Evolutionary conservation across 2,113 vertebrate genomes (phyloP), one percentile per base, ranked within the genome.

Genomic region (Heterotilapia buettikoferi): DNA sequence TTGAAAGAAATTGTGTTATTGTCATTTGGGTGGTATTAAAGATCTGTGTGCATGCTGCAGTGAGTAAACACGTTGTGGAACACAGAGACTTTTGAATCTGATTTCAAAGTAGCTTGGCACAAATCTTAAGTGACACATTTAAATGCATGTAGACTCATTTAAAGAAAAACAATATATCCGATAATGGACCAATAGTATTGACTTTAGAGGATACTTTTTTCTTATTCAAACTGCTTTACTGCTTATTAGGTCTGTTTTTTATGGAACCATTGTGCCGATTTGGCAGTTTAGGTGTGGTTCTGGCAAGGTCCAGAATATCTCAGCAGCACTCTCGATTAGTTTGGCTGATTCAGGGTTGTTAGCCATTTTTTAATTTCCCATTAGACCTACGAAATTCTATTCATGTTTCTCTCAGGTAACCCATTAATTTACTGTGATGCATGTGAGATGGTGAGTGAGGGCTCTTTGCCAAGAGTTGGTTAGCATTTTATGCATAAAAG

Each of bases 331-430:
- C 90, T 89, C 89, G 68, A 93, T 96, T 94, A 92, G 90, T 93
- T 93, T 93, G 92, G 91, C 90, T 92, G 94, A 96, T 94, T 94
- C 94, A 91, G 92, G 89, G 89, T 92, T 90, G 93, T 95, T 96
- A 96, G 94, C 94, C 93, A 94, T 94, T 96, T 52, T 96, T 96
- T 96, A 95, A 96, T 96, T 97, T 96, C 96, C 95, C 96, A 96
- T 96, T 90, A 96, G 96, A 94, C 94, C 80, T 89, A 91, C 91
- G 94, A 88, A 93, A 93, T 78, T 93, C 90, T 87, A 90, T 93
- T 92, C 90, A 87, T 92, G 89, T 92, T 91, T 88, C 93, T 95
- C 92, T 92, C 92, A 96, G 95, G 95, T 95, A 95, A 95, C 92
- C 95, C 95, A 94, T 96, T 97, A 96, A 97, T 96, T 96, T 96